Evolutionary conservation across 1,140 invertebrate genomes (phyloP).

Genomic region (Drosophila ohnishii): DNA sequence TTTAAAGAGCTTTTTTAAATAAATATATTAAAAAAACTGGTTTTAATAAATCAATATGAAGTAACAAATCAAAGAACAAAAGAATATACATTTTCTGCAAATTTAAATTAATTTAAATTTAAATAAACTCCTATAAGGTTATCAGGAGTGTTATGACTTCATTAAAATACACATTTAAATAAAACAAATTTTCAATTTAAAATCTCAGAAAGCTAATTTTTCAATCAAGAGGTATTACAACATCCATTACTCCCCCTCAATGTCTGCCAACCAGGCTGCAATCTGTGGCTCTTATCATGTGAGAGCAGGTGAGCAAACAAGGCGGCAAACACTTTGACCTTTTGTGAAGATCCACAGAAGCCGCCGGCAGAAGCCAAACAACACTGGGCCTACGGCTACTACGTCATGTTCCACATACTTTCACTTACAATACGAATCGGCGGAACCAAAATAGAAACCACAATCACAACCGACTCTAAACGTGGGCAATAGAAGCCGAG

Average conservation of each 20-base stretch:
- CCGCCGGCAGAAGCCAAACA: conserved; percentile 30
- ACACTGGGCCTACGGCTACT: conserved; percentile 15
- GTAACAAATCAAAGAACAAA: too few relatives aligned
- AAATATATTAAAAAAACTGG: too few relatives aligned
- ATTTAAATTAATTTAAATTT: too few relatives aligned
- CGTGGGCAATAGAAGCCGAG: conserved; percentile 31
- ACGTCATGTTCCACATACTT: conserved; percentile 59
- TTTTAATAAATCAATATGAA: too few relatives aligned
- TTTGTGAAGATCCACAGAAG: conserved; percentile 28
- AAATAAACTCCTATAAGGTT: too few relatives aligned
- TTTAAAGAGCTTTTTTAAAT: too few relatives aligned
- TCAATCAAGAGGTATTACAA: conserved; percentile 1
- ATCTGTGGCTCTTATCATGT: conserved; percentile 50
- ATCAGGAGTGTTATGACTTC: too few relatives aligned
- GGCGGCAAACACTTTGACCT: conserved; percentile 55
- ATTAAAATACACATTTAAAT: too few relatives aligned
- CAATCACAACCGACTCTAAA: conserved; percentile 54
- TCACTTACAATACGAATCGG: conserved; percentile 69
- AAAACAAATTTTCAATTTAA: too few relatives aligned
- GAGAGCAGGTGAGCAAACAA: conserved; percentile 22
- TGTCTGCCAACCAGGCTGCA: conserved; percentile 16
- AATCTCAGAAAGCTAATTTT: too few relatives aligned
- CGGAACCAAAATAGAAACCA: conserved; percentile 77
- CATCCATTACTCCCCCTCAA: conserved; percentile 23
- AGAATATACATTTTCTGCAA: too few relatives aligned